These are phyloP conservation scores for Spisula subtruncata DNA, from an alignment of 2,888 invertebrate genomes.

Conservation along the genomic window DNA sequence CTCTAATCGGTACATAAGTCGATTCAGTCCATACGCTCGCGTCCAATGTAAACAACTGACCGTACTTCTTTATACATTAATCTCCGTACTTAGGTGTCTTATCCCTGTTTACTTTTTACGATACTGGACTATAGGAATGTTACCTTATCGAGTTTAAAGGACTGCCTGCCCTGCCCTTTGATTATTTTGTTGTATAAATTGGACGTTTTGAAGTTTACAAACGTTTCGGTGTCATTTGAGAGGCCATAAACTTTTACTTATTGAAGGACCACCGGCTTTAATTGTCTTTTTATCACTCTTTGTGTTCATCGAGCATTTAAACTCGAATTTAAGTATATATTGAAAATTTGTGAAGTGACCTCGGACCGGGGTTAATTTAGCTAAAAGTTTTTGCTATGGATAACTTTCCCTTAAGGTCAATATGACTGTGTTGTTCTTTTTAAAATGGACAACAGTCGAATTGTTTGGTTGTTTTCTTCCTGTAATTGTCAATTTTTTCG, in stretches of 20 bases:
- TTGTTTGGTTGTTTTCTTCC: neutral
- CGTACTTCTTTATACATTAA: neutral
- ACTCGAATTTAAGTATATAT: constrained; percentile 22
- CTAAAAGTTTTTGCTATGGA: neutral
- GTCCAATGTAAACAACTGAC: constrained; percentile 17
- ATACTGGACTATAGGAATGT: neutral
- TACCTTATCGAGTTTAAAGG: neutral
- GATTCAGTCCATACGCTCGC: neutral
- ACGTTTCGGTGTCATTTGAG: constrained; percentile 31
- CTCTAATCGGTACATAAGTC: neutral
- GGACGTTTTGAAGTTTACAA: constrained; percentile 4
- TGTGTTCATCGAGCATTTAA: constrained; percentile 14
- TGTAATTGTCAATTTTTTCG: neutral
- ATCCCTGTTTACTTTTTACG: neutral
- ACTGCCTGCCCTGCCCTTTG: neutral
- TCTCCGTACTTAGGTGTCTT: neutral
- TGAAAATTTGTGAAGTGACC: constrained; percentile 14
- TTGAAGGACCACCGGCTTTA: constrained; percentile 9
- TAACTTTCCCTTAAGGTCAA: neutral
- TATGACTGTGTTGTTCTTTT: neutral
- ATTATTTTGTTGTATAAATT: neutral
- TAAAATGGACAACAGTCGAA: neutral
- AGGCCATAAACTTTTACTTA: constrained; percentile 37
- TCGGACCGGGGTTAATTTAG: neutral
- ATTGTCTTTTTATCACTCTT: constrained; percentile 24